Conservation (phyloP, 2,113 vertebrate genomes). For the Apodemus sylvaticus region DNA sequence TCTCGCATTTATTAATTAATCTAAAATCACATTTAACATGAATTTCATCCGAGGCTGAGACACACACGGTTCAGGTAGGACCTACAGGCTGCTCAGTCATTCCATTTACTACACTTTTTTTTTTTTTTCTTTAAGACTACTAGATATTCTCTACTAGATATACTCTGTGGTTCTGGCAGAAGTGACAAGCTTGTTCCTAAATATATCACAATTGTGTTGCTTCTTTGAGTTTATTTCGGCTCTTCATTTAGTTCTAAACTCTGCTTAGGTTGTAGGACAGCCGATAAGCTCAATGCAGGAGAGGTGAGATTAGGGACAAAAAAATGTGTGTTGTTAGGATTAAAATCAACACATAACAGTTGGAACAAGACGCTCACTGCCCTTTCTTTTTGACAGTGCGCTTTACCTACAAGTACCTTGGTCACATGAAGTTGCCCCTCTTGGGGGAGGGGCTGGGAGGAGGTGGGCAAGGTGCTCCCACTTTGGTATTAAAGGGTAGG, state of each 20-base stretch:
- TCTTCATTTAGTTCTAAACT: constrained; percentile 13
- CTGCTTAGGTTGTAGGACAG: neutral
- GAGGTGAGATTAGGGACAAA: neutral
- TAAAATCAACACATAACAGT: neutral
- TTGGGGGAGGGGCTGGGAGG: neutral
- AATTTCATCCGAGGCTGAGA: constrained; percentile 21
- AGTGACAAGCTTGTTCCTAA: neutral
- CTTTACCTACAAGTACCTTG: too few relatives aligned
- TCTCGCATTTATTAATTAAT: neutral
- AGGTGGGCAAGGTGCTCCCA: neutral
- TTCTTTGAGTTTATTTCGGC: neutral
- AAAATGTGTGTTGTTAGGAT: neutral
- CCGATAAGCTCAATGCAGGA: neutral
- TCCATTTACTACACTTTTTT: neutral
- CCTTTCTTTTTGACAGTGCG: neutral
- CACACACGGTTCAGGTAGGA: neutral
- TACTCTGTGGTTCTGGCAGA: neutral
- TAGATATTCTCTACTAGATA: neutral
- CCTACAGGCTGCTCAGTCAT: neutral
- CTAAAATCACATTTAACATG: constrained; percentile 43
- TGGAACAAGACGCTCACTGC: neutral
- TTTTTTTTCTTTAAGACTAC: neutral
- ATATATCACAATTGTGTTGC: neutral
- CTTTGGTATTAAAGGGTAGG: neutral
- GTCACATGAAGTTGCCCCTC: neutral